These are phyloP conservation scores for Tachycineta bicolor DNA, from an alignment of 2,113 vertebrate species.

Conservation along the genomic window DNA sequence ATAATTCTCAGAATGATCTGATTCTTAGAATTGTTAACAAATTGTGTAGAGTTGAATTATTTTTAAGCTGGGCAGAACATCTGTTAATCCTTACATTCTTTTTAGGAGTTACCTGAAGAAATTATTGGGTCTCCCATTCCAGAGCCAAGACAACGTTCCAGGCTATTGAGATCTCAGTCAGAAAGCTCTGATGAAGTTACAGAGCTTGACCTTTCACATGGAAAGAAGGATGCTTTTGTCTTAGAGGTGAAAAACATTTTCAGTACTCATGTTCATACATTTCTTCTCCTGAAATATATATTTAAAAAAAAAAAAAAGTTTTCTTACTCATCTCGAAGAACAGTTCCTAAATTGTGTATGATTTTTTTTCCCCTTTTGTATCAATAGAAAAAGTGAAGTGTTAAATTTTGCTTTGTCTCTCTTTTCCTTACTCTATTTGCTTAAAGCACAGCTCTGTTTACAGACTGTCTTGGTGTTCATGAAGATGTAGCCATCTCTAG, in stretches of 20 bases:
- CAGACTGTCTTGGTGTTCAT: background rate
- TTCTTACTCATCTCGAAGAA: background rate
- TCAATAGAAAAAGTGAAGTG: background rate
- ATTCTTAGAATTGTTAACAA: background rate
- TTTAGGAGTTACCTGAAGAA: constrained; percentile 86
- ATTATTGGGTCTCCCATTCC: constrained; percentile 92
- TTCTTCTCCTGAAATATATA: background rate
- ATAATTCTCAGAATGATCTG: background rate
- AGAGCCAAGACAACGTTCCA: constrained; percentile 89
- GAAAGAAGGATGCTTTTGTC: constrained; percentile 98
- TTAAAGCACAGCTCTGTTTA: background rate
- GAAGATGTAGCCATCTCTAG: background rate
- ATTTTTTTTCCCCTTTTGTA: background rate
- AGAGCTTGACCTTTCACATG: constrained; percentile 95
- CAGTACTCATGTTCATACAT: background rate
- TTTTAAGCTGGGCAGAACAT: background rate
- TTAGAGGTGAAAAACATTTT: constrained; percentile 83
- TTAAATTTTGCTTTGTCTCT: background rate
- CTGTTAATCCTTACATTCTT: background rate
- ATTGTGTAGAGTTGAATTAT: background rate
- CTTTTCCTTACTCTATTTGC: background rate
- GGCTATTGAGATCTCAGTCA: constrained; percentile 92
- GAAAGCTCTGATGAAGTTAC: constrained; percentile 96
- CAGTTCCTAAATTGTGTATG: background rate
- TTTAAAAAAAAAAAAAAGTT: background rate